Base-by-base conservation (phyloP, 2,113 vertebrate genomes). In the Cyprinodon variegatus region DNA sequence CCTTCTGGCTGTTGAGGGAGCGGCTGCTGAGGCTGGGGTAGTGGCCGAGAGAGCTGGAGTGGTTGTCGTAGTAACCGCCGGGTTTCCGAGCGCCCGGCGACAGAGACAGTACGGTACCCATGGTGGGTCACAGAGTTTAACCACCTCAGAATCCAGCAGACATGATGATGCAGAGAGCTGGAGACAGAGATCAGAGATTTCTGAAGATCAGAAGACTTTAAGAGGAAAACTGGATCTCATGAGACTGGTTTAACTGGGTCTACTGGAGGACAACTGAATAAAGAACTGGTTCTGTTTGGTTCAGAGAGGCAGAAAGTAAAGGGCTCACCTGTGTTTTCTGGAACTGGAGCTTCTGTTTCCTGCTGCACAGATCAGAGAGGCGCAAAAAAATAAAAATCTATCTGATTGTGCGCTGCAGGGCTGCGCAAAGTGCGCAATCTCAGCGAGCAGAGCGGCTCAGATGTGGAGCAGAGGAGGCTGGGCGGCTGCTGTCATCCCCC, bases 91-190 rank as follows among this genome's bases (percentile, higher is more conserved):
- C 89, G 72, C 91, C 88, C 1, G 95, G 95, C 0, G 95, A 95
- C 57, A 96, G 88, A 0, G 95, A 96, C 39, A 96, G 91, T 14
- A 95, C 94, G 0, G 95, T 95, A 67, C 95, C 95, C 95, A 96
- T 96, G 85, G 76, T 81, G 86, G 86, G 62, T 62, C 75, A 78
- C 72, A n/a, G 72, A 57, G 43, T n/a, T 13, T 67, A 77, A 62
- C 82, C 50, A 76, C 8, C 64, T 50, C 67, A 45, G 38, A 40
- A 61, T 81, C 81, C 79, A 78, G 17, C 3, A 13, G 36, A 14
- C 40, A 45, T 4, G n/a, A 22, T 6, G 43, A 22, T 8, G 41
- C 4, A 13, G 6, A 38, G 29, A 68, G 63, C 38, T 20, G 64
- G 6, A 17, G 50, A 53, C 14, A 53, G 4, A 7, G 14, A 62